A percentile compares a stretch with the other conserved stretches of the same genome.
Conservation (phyloP, 2,888 invertebrate species). For the Dioctria linearis region DNA sequence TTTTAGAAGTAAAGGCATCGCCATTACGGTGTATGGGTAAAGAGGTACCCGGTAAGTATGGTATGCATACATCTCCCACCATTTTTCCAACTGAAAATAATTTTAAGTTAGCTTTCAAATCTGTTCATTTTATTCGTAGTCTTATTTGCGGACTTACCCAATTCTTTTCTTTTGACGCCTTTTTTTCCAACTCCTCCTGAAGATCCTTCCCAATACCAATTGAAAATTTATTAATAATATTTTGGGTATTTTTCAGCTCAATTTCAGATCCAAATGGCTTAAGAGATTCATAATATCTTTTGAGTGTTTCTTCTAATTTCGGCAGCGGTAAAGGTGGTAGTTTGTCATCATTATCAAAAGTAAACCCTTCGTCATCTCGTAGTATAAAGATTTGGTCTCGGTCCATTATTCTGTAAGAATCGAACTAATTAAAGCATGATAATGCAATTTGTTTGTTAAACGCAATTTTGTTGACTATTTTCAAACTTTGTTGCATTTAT, state of each 20-base stretch:
- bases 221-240: conserved; percentile 72
- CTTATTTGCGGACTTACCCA: conserved; percentile 68
- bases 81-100: conserved; percentile 68
- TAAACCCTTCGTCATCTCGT: conserved; percentile 65
- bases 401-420: conserved; percentile 64
- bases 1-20: conserved; percentile 67
- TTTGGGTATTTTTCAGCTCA: conserved; percentile 70
- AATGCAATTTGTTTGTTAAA: too few species aligned
- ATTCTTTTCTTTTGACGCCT: conserved; percentile 71
- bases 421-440: neutral
- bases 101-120: too few species aligned
- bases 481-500: too few species aligned
- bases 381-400: conserved; percentile 66
- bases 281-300: conserved; percentile 73
- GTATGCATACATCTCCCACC: conserved; percentile 76
- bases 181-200: conserved; percentile 71
- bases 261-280: conserved; percentile 71
- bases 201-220: conserved; percentile 72
- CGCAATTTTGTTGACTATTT: too few species aligned
- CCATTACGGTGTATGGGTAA: conserved; percentile 73
- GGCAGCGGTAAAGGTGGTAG: conserved; percentile 74
- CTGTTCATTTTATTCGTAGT: too few species aligned
- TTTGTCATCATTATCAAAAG: conserved; percentile 73
- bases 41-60: conserved; percentile 72
- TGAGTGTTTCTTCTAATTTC: conserved; percentile 72